phyloP scores from a whole-genome alignment of 1,140 invertebrate genomes.

The Drosophila equinoxialis region DNA sequence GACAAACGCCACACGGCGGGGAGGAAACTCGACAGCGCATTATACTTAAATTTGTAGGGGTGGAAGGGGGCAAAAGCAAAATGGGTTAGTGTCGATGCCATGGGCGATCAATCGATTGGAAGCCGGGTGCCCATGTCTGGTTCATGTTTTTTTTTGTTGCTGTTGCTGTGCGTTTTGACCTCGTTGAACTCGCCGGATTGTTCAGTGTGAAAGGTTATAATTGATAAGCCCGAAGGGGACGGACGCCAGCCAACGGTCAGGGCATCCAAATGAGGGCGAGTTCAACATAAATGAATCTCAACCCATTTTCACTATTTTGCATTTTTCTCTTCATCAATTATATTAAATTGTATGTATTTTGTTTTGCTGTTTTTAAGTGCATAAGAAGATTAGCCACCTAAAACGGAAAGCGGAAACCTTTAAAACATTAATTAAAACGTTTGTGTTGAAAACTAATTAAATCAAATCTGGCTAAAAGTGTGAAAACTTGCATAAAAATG shows the following conservation, averaged over 20 bases:
- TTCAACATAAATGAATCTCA: not conserved
- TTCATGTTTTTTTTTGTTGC: not conserved
- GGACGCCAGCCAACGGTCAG: not conserved
- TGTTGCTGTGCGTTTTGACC: slow-evolving; percentile 11
- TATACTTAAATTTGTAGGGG: not conserved
- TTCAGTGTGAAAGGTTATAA: slow-evolving; percentile 28
- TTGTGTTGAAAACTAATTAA: slow-evolving; percentile 44
- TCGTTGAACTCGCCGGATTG: slow-evolving; percentile 17
- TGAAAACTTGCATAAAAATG: slow-evolving; percentile 13
- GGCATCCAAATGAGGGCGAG: not conserved
- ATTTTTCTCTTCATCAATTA: not conserved
- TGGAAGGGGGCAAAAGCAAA: too few relatives aligned
- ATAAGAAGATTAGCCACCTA: slow-evolving; percentile 2
- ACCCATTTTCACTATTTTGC: not conserved
- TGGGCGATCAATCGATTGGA: slow-evolving; percentile 15
- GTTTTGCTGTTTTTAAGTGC: slow-evolving; percentile 7
- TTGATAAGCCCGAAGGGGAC: slow-evolving; percentile 42
- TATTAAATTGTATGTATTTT: not conserved
- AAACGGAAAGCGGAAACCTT: not conserved
- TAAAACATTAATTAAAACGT: slow-evolving; percentile 53
- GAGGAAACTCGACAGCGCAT: not conserved
- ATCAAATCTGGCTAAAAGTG: slow-evolving; percentile 14
- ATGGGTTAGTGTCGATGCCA: not conserved
- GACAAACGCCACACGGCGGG: slow-evolving; percentile 6
- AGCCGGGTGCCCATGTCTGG: slow-evolving; percentile 2